A percentile compares a stretch with the other conserved stretches of the same genome.
Evolutionary conservation across 35 echinoderm and acorn worm species (phyloP).

Genomic region (Apostichopus parvimensis): DNA sequence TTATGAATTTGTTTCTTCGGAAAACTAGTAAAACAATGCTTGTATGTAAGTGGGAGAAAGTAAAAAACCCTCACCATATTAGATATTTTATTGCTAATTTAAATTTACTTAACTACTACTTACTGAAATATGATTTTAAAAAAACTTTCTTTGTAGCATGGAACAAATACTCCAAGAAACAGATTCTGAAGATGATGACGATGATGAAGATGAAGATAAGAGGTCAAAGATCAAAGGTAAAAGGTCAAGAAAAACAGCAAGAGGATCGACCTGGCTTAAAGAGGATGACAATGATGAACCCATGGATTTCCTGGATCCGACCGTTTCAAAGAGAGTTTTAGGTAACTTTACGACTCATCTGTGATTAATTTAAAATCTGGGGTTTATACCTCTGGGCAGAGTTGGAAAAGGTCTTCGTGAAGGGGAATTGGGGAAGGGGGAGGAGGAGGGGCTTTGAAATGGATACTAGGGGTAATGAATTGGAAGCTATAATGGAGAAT

Average conservation of each 20-base stretch:
- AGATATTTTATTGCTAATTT: not conserved
- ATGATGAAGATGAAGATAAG: conserved; percentile 63
- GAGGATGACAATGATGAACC: conserved; percentile 88
- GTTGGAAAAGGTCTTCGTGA: no score
- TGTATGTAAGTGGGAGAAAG: no score
- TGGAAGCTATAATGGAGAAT: no score
- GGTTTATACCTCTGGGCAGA: no score
- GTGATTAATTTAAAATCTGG: no score
- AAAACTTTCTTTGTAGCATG: conserved; percentile 65
- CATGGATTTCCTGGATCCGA: conserved; percentile 91
- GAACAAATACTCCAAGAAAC: conserved; percentile 93
- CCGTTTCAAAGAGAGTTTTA: conserved; percentile 91
- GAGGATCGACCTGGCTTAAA: conserved; percentile 86
- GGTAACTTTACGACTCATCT: conserved; percentile 53
- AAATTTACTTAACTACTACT: not conserved
- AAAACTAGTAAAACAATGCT: no score
- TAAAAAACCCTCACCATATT: not conserved
- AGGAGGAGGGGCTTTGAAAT: no score
- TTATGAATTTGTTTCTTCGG: no score
- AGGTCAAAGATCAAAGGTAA: conserved; percentile 70
- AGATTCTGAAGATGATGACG: conserved; percentile 80
- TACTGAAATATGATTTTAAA: no score
- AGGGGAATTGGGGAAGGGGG: no score
- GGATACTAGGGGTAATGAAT: no score
- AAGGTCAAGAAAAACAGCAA: conserved; percentile 70